These are phyloP conservation scores for Acrobasis suavella DNA, from an alignment of 2,888 invertebrate genomes.

Conservation along the genomic window DNA sequence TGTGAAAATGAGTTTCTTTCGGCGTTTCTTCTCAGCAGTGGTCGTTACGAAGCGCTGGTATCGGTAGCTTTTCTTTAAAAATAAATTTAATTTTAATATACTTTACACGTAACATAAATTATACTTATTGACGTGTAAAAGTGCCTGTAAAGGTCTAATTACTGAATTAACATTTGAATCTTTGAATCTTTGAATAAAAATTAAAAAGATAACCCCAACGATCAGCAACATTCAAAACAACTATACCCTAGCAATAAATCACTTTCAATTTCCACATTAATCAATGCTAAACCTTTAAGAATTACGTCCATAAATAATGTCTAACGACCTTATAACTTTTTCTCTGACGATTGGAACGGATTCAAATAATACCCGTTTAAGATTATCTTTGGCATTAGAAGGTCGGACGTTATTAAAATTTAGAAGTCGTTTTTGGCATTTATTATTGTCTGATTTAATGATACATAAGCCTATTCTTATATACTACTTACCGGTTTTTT, in stretches of 20 bases:
- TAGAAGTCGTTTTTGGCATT: background rate
- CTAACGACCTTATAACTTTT: slow-evolving; percentile 6
- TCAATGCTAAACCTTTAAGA: slow-evolving; percentile 9
- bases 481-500: too few species aligned
- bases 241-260: slow-evolving; percentile 4
- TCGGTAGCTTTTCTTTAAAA: too few species aligned
- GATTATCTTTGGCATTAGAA: slow-evolving; percentile 9
- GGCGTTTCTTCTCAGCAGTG: too few species aligned
- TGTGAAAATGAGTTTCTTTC: too few species aligned
- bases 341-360: background rate
- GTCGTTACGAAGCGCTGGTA: too few species aligned
- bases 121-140: too few species aligned
- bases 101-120: too few species aligned
- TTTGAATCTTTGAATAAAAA: too few species aligned
- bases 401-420: slow-evolving; percentile 8
- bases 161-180: too few species aligned
- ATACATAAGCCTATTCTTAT: background rate
- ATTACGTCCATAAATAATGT: background rate
- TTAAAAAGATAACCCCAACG: too few species aligned
- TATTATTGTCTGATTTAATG: background rate
- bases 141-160: too few species aligned
- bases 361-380: slow-evolving; percentile 3
- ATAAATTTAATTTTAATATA: too few species aligned
- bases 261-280: slow-evolving; percentile 14
- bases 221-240: slow-evolving; percentile 1